Conservation (phyloP, 2,113 vertebrate genomes). For the Limanda limanda region DNA sequence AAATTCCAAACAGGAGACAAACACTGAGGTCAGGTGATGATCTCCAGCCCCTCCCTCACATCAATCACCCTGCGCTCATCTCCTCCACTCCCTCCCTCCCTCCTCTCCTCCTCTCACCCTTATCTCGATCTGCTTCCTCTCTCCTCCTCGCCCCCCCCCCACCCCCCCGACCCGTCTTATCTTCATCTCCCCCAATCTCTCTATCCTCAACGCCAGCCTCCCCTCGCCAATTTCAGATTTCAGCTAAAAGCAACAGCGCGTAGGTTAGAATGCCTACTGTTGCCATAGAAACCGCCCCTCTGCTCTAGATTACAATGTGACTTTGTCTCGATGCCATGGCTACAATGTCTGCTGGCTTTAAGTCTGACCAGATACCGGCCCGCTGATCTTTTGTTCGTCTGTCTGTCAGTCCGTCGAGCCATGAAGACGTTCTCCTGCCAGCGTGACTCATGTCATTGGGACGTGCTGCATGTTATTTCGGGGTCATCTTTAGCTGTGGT, state of each 20-base stretch:
- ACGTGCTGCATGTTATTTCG: conserved; percentile 24
- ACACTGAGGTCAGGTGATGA: conserved; percentile 71
- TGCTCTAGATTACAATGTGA: conserved; percentile 76
- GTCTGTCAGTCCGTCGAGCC: conserved; percentile 23
- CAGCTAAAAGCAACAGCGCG: conserved; percentile 63
- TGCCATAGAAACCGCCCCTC: conserved; percentile 81
- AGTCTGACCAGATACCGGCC: conserved; percentile 52
- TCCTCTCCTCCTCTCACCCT: conserved; percentile 39
- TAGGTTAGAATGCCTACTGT: conserved; percentile 78
- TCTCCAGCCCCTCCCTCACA: conserved; percentile 49
- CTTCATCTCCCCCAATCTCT: conserved; percentile 72
- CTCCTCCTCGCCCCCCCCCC: conserved; percentile 62
- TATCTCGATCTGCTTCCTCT: conserved; percentile 66
- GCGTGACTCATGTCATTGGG: conserved; percentile 7
- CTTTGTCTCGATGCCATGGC: conserved; percentile 70
- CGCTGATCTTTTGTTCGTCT: conserved; percentile 38
- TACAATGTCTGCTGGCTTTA: conserved; percentile 51
- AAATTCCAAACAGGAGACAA: conserved; percentile 73
- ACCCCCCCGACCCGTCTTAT: conserved; percentile 65
- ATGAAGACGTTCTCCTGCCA: conserved; percentile 20
- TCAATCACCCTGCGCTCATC: conserved; percentile 52
- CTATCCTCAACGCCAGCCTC: conserved; percentile 58
- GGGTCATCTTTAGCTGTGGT: conserved; percentile 16
- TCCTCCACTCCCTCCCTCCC: conserved; percentile 36
- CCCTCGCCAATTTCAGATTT: conserved; percentile 77